Evolutionary conservation across 2,888 invertebrate genomes (phyloP).

Genomic region (Xanthostigma xanthostigma): DNA sequence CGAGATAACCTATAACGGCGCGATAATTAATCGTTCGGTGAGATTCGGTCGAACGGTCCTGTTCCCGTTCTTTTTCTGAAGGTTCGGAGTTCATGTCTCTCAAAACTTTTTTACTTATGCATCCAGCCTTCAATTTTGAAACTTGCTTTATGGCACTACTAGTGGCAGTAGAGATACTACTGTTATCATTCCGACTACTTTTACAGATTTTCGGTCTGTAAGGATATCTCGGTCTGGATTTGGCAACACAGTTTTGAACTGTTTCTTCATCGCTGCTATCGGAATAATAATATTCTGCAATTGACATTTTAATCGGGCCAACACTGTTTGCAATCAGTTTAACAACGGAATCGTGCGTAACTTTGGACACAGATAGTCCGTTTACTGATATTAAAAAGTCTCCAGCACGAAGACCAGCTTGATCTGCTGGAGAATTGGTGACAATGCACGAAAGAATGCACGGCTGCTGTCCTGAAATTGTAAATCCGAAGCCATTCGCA

Average conservation of each 20-base stretch:
- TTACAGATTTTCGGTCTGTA: slow-evolving; percentile 28
- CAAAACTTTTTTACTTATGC: slow-evolving; percentile 1
- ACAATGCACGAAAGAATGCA: slow-evolving; percentile 91
- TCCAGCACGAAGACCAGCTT: slow-evolving; percentile 78
- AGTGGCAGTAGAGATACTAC: slow-evolving; percentile 9
- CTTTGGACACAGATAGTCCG: slow-evolving; percentile 78
- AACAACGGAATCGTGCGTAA: slow-evolving; percentile 87
- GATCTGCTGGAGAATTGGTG: slow-evolving; percentile 75
- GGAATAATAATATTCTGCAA: slow-evolving; percentile 74
- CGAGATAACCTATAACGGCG: slow-evolving; percentile 80
- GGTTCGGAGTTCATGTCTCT: background rate
- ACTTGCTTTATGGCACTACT: slow-evolving; percentile 5
- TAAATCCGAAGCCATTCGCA: slow-evolving; percentile 89
- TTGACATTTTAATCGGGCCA: slow-evolving; percentile 69
- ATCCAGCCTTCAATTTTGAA: slow-evolving; percentile 17
- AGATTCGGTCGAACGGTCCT: background rate
- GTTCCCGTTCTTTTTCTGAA: slow-evolving; percentile 7
- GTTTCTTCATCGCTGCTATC: slow-evolving; percentile 72
- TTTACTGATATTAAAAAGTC: slow-evolving; percentile 88
- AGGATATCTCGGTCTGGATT: slow-evolving; percentile 44
- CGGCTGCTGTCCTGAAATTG: slow-evolving; percentile 91
- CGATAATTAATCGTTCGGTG: too few species aligned
- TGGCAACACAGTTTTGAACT: slow-evolving; percentile 31
- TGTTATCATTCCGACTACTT: slow-evolving; percentile 11
- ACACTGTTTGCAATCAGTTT: slow-evolving; percentile 76